Conservation (phyloP, 2,888 invertebrate genomes). For the Venustoraphidia nigricollis region DNA sequence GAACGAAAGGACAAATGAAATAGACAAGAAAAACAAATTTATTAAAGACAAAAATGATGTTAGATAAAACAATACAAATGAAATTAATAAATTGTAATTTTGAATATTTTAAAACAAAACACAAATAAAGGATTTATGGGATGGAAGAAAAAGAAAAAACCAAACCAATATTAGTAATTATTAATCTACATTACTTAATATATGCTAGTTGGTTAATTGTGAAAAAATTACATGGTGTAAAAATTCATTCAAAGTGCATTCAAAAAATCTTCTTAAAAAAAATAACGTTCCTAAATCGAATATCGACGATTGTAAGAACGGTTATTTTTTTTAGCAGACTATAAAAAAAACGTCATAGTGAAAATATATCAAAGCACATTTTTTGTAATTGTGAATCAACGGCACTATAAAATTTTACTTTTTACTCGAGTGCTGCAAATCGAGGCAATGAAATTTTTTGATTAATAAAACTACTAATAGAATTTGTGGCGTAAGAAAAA, state of each 20-base stretch:
- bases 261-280: neutral
- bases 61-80: neutral
- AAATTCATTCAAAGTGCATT: neutral
- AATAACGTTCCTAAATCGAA: no score
- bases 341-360: neutral
- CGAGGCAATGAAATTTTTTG: no score
- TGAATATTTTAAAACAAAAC: neutral
- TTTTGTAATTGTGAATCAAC: slow-evolving; percentile 1
- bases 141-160: slow-evolving; percentile 3
- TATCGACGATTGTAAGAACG: neutral
- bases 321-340: neutral
- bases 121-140: slow-evolving; percentile 6
- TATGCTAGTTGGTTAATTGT: neutral
- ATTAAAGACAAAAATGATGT: neutral
- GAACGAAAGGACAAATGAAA: slow-evolving; percentile 7
- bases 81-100: neutral
- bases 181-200: neutral
- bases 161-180: slow-evolving; percentile 9
- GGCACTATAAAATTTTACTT: neutral
- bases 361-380: slow-evolving; percentile 2
- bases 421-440: no score
- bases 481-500: no score
- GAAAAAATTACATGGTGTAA: neutral
- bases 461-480: no score
- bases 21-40: slow-evolving; percentile 8